phyloP scores from a whole-genome alignment of 2,113 vertebrate genomes.

The Mesembrinibis cayennensis region DNA sequence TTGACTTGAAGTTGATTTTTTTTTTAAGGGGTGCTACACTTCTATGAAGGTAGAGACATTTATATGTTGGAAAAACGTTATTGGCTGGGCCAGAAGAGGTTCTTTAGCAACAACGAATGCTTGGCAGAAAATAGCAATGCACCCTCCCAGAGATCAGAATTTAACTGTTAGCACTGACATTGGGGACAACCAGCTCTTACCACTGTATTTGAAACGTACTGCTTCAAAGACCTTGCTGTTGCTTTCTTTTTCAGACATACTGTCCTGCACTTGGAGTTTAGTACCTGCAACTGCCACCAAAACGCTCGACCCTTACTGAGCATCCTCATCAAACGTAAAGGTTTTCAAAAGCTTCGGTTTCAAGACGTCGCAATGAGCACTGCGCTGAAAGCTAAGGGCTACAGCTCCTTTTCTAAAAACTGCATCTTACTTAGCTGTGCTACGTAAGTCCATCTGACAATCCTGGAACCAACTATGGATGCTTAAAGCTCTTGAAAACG shows the following conservation, averaged over 20 bases:
- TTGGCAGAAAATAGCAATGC: background rate
- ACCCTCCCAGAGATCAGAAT: too few species aligned
- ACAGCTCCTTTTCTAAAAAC: background rate
- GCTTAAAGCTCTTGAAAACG: background rate
- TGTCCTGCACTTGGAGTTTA: background rate
- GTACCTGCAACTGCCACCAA: background rate
- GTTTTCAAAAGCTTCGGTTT: background rate
- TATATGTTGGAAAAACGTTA: background rate
- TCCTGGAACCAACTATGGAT: background rate
- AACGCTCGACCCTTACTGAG: background rate
- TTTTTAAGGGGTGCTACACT: background rate
- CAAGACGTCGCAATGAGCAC: background rate
- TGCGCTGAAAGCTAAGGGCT: background rate
- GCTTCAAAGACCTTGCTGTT: background rate
- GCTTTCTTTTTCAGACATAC: background rate
- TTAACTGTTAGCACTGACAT: background rate
- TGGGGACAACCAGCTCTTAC: background rate
- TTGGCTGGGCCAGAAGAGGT: background rate
- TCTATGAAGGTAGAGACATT: background rate
- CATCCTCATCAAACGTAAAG: background rate
- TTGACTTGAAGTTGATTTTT: too few species aligned
- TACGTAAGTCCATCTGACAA: background rate
- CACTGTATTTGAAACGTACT: background rate
- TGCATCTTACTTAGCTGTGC: background rate
- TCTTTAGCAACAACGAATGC: background rate